Evolutionary conservation across 2,797 vertebrate species (phyloP), one percentile per base, ranked within the genome.

Genomic region (Sitta carolinensis): DNA sequence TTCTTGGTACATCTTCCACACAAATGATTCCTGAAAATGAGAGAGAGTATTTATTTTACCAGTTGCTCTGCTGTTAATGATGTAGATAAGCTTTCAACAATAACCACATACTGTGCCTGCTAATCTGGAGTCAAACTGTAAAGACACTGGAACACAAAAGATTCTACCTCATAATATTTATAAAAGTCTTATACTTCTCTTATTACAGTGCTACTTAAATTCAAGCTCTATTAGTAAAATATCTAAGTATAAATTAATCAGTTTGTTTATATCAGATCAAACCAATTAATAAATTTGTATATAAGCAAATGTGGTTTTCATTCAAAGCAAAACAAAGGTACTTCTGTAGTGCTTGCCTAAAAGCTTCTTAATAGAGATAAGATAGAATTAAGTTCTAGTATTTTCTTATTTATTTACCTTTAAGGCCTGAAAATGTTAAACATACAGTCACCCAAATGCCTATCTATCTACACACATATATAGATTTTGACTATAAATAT

Each of bases 1-100:
- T 97, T 99, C 99, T 97, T 99, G 99, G 96, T 99, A 99, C 99
- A 99, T 99, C 98, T 99, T 99, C 99, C 99, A 99, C 89, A 99
- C 99, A 9, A 99, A 99, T 3, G 99, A 99, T 96, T 99, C 99
- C 99, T 99, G 97, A 43, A 97, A 97, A 72, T 20, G 45, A 93
- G 12, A 89, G 42, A 51, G 45, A 67, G 15, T 27, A 50, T 83
- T 87, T 74, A 57, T 74, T 74, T 84, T 73, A 93, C 34, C 8
- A 64, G 32, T 42, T 7, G 20, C 14, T 16, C 27, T 81, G 54
- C 89, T 58, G 22, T 66, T 57, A 43, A 4, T n/a, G 15, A 23
- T 84, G 11, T 27, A 69, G 51, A 66, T n/a, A 67, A 67, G 43
- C 26, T 42, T 69, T 7, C 61, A 38, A 27, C 18, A 25, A 4